Evolutionary conservation across 92 coral and sea anemone genomes (phyloP).

Genomic region (Actinernus sp.): DNA sequence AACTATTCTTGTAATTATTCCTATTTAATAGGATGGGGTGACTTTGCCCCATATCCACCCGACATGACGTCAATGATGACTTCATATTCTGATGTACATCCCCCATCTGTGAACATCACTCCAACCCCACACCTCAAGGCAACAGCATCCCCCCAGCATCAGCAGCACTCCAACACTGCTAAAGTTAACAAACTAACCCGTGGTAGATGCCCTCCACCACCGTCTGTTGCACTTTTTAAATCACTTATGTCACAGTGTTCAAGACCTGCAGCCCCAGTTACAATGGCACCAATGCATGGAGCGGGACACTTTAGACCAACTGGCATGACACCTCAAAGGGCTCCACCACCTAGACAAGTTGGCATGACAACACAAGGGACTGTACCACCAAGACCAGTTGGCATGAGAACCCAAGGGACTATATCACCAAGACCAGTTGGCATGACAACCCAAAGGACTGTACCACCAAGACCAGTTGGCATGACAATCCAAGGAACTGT

Average conservation of each 20-base stretch:
- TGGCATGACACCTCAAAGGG: background rate
- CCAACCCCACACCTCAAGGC: no score
- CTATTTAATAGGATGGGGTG: no score
- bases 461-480: background rate
- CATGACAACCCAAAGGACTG: no score
- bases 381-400: background rate
- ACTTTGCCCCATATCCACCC: no score
- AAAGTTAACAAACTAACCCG: no score
- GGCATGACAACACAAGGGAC: background rate
- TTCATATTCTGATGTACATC: no score
- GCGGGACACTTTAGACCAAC: background rate
- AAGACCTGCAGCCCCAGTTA: slow-evolving; percentile 86
- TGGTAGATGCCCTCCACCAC: slow-evolving; percentile 81
- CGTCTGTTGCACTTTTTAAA: slow-evolving; percentile 75
- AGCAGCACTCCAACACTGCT: no score
- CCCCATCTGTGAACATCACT: no score
- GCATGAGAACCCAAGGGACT: no score
- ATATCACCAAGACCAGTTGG: background rate
- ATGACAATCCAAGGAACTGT: background rate
- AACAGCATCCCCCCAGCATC: no score
- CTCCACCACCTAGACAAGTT: background rate
- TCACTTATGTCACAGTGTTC: slow-evolving; percentile 83
- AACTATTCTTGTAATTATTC: no score
- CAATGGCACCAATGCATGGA: slow-evolving; percentile 22
- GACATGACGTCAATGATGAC: no score